Evolutionary conservation across 2,797 vertebrate species (phyloP), one percentile per base, ranked within the genome.

Genomic region (Alectoris magna): DNA sequence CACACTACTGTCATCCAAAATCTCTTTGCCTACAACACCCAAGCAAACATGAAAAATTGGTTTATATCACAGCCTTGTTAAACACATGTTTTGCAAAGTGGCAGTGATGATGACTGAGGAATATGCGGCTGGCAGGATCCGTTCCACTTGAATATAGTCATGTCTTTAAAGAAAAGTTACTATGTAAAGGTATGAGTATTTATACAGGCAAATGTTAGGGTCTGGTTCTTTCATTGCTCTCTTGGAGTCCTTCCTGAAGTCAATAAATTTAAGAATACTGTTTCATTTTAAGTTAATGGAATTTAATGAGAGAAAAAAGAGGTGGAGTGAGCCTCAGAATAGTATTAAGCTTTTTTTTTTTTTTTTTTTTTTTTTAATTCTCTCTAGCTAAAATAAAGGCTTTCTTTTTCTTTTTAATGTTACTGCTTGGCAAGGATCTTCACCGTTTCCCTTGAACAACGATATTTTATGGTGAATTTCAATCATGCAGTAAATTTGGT

Each of bases 241-340:
- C 56, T 68, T 92, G 36, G 48, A 92, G 76, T 90, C 0, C 38
- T 77, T 90, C 51, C 68, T 86, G 38, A 81, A 92, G 56, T 72
- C 29, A 72, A 4, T 59, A 91, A 44, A 63, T 66, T 76, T 60
- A 93, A 87, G 62, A 82, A 38, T 66, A 88, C 11, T 43, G 68
- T 74, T 64, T 87, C 49, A 74, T 85, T 11, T 18, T n/a, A 71
- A 87, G 17, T 69, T 83, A 77, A 83, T 69, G 38, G 44, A 77
- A 78, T 89, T 44, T 89, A 94, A 86, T 93, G 51, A 92, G 85
- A 86, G 78, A 16, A 51, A 49, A 48, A 78, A 75, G 64, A 80
- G 15, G 23, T 60, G 2, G 7, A 76, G 4, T 24, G 29, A 84
- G 22, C 6, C 60, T 67, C 34, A 64, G 19, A 87, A 34, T 31